phyloP scores from a whole-genome alignment of 2,113 vertebrate species.

The Uria lomvia region DNA sequence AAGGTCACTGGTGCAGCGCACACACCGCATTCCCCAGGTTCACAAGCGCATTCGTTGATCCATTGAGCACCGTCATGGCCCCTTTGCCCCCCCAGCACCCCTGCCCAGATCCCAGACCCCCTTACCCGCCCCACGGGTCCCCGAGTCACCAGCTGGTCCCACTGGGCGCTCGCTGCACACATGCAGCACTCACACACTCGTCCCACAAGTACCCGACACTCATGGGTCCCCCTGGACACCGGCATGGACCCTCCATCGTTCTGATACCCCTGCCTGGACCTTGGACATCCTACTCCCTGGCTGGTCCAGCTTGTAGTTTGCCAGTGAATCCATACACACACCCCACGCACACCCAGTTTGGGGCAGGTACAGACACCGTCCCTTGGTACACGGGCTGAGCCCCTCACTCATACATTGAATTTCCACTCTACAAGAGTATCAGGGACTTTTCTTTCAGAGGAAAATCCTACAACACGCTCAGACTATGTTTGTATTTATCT shows the following conservation, averaged over 20 bases:
- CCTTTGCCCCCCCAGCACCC: accelerated
- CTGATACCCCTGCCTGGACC: accelerated
- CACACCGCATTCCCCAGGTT: not conserved
- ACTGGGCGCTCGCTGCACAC: accelerated
- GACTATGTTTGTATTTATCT: not conserved
- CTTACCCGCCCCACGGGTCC: accelerated
- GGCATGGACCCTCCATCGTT: accelerated
- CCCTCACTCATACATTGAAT: not conserved
- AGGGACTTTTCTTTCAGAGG: not conserved
- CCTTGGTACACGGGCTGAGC: accelerated
- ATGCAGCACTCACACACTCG: not conserved
- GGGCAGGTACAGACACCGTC: not conserved
- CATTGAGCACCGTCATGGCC: accelerated
- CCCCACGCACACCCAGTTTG: accelerated
- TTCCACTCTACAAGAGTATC: not conserved
- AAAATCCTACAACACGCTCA: not conserved
- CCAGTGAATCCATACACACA: not conserved
- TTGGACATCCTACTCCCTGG: accelerated
- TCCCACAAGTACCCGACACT: not conserved
- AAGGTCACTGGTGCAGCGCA: not conserved
- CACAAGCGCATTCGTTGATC: accelerated
- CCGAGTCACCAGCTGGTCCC: accelerated
- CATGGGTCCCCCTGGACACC: accelerated
- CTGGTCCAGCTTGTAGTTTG: not conserved
- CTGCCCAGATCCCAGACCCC: accelerated